phyloP scores from a whole-genome alignment of 2,888 invertebrate species.

The Thera obeliscata region DNA sequence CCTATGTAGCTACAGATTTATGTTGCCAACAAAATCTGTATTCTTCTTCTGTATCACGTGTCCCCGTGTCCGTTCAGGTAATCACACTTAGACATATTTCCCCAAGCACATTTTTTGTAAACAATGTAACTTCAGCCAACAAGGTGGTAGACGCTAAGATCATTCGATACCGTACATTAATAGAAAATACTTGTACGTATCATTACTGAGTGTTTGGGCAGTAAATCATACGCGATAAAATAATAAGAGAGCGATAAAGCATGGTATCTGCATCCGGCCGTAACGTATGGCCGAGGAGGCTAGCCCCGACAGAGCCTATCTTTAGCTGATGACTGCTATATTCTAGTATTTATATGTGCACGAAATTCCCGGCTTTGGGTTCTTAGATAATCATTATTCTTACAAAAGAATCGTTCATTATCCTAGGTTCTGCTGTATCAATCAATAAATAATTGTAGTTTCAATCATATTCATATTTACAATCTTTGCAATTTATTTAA shows the following conservation, averaged over 20 bases:
- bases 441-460: no score
- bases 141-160: background rate
- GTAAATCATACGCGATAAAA: constrained; percentile 45
- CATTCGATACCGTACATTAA: constrained; percentile 25
- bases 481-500: no score
- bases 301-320: constrained; percentile 22
- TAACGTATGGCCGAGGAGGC: constrained; percentile 24
- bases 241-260: constrained; percentile 43
- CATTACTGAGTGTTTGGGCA: constrained; percentile 22
- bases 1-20: background rate
- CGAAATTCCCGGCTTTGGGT: background rate
- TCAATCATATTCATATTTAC: no score
- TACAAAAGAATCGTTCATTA: no score
- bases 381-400: no score
- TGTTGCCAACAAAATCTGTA: background rate
- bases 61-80: no score
- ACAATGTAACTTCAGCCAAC: no score
- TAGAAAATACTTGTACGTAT: constrained; percentile 30
- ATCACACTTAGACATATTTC: no score
- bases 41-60: no score
- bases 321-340: constrained; percentile 13
- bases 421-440: no score
- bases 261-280: constrained; percentile 27
- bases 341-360: constrained; percentile 9
- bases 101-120: no score